Percentiles rank a stretch among this genome's conserved stretches.
Evolutionary conservation across 2,888 invertebrate genomes (phyloP).

Genomic region (Eristalis tenax): DNA sequence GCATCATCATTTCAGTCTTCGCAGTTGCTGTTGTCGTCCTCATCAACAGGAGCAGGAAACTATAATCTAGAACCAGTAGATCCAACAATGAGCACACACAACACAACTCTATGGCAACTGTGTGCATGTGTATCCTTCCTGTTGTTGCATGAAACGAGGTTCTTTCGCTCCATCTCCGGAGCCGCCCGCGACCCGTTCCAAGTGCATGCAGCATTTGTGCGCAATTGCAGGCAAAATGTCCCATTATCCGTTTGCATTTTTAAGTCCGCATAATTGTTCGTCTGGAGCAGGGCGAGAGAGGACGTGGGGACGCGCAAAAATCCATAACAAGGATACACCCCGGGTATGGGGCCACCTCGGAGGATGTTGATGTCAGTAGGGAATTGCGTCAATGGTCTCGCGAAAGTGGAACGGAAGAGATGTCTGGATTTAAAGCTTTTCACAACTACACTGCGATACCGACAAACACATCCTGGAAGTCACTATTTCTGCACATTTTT

Average conservation of each 20-base stretch:
- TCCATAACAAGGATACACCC: slow-evolving; percentile 42
- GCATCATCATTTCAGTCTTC: slow-evolving; percentile 48
- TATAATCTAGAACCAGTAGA: slow-evolving; percentile 55
- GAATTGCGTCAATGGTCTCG: slow-evolving; percentile 42
- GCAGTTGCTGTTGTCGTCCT: slow-evolving; percentile 13
- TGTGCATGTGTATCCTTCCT: slow-evolving; percentile 59
- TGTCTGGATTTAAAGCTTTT: slow-evolving; percentile 37
- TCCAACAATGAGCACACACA: slow-evolving; percentile 54
- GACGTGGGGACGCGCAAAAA: slow-evolving; percentile 32
- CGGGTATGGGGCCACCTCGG: neutral
- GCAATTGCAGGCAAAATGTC: slow-evolving; percentile 69
- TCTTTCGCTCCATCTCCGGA: slow-evolving; percentile 1
- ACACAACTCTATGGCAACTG: slow-evolving; percentile 9
- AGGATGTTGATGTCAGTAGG: slow-evolving; percentile 56
- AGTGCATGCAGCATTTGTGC: slow-evolving; percentile 66
- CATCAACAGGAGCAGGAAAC: slow-evolving; percentile 57
- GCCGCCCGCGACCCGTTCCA: neutral
- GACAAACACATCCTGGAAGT: neutral
- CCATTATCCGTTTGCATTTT: slow-evolving; percentile 65
- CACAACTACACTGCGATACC: neutral
- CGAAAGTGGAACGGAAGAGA: slow-evolving; percentile 50
- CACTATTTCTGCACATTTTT: neutral
- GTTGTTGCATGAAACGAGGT: slow-evolving; percentile 19
- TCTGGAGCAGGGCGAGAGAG: neutral
- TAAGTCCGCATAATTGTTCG: slow-evolving; percentile 37